Conservation (phyloP, 2,113 vertebrate species). For the Corynorhinus townsendii region DNA sequence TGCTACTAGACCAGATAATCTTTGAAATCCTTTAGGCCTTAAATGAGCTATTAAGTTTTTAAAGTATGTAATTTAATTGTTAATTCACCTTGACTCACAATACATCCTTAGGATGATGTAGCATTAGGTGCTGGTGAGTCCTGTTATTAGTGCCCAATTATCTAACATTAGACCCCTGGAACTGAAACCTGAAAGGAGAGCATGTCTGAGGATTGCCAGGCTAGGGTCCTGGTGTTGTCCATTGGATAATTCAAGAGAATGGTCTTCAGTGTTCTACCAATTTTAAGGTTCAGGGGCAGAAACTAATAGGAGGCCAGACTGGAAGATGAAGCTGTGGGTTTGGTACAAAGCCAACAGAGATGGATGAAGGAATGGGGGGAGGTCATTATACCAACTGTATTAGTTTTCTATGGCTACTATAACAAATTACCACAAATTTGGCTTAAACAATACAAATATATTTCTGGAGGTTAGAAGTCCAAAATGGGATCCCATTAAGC, state of each 20-base stretch:
- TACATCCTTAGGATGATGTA: background rate
- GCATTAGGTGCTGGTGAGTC: background rate
- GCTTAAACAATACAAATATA: background rate
- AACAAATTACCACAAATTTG: background rate
- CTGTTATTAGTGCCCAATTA: background rate
- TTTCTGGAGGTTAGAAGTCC: background rate
- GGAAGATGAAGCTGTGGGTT: background rate
- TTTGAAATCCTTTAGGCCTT: background rate
- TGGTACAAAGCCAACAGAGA: background rate
- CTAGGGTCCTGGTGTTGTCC: rapidly evolving
- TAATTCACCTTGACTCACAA: background rate
- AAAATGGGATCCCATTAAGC: background rate
- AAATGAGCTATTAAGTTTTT: background rate
- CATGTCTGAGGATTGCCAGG: background rate
- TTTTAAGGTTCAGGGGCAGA: background rate
- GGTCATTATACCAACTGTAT: rapidly evolving
- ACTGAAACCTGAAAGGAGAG: background rate
- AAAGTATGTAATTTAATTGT: background rate
- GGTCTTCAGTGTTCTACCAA: background rate
- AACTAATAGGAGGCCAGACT: background rate
- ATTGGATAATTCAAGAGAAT: background rate
- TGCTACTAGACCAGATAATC: background rate
- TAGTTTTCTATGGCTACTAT: background rate
- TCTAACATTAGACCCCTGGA: background rate
- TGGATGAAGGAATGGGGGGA: background rate